Percentiles rank a stretch among this genome's conserved stretches.
These are phyloP conservation scores for Aphelocoma californica DNA, from an alignment of 2,797 vertebrate genomes.

Conservation along the genomic window DNA sequence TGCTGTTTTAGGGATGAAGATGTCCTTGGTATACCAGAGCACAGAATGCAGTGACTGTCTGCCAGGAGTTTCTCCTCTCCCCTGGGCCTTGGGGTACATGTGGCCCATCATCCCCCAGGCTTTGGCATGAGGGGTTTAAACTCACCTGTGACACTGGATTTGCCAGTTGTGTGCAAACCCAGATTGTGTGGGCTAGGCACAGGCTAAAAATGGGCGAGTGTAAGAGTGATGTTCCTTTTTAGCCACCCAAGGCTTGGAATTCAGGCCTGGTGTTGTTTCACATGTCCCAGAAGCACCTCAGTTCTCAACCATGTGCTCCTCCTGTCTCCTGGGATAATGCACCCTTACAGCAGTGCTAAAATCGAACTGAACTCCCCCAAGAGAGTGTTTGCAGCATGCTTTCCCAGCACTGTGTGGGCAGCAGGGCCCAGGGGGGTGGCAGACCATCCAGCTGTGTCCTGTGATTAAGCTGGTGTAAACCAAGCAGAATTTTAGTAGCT, in stretches of 20 bases:
- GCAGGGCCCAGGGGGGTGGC: background rate
- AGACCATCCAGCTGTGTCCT: rapidly evolving
- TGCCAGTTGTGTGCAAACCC: background rate
- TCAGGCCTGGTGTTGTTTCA: background rate
- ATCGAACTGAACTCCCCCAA: background rate
- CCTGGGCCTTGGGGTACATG: rapidly evolving
- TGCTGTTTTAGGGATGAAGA: background rate
- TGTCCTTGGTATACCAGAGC: background rate
- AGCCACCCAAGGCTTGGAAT: background rate
- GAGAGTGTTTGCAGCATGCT: background rate
- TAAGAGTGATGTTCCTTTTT: background rate
- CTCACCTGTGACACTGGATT: background rate
- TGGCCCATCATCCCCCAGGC: background rate
- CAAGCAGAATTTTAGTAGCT: background rate
- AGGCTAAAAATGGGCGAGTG: background rate
- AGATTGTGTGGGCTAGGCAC: too few relatives aligned
- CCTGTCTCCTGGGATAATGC: background rate
- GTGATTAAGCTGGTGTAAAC: rapidly evolving
- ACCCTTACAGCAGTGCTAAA: background rate
- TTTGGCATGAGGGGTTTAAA: background rate
- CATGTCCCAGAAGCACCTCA: rapidly evolving
- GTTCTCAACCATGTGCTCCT: rapidly evolving
- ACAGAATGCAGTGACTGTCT: background rate
- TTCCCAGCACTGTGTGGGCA: background rate
- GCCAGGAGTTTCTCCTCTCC: background rate